Evolutionary conservation across 2,888 invertebrate species (phyloP), one percentile per base, ranked within the genome.

Genomic region (Ceraclea dissimilis): DNA sequence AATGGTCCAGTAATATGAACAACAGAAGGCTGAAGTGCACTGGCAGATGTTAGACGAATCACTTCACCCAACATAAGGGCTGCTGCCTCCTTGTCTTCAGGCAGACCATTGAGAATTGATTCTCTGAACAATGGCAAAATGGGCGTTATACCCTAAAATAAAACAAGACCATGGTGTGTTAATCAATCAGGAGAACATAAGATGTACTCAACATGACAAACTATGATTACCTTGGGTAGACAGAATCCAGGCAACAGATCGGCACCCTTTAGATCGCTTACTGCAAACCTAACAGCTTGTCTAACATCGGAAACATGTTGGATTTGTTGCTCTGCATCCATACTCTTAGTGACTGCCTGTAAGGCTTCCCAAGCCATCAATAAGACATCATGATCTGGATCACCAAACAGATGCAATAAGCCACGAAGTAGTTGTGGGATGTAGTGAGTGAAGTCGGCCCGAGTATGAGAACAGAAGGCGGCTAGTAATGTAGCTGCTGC

Each of bases 1-100:
- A 99, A 80, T 0, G 99, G 98, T 1, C 99, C 99, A 2, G 98
- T 98, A 66, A 99, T 93, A 70, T 94, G 91, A 60, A 98, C 91
- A 2, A 98, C 97, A 50, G 96, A 96, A 0, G 96, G 91, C 71
- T 95, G 94, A 56, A 98, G 75, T 4, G 96, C 93, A 52, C 85
- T 80, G 0, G 95, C 83, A 62, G 88, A 91, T 5, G 96, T 94
- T 58, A 91, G 75, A 66, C 80, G 81, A 67, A 95, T 93, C 16
- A 93, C 82, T 69, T 85, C 85, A 52, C 89, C 88, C 65, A 98
- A 76, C 62, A 95, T 95, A 68, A 91, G 86, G 6, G 97, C 93
- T 0, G 97, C 96, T 62, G 88, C 88, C 74, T 97, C 98, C 71
- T 98, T 98, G 69, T 93, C 86, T 63, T 98, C 98, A 0, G 95